Conservation (phyloP, 2,113 vertebrate species). For the Beaufortia kweichowensis region DNA sequence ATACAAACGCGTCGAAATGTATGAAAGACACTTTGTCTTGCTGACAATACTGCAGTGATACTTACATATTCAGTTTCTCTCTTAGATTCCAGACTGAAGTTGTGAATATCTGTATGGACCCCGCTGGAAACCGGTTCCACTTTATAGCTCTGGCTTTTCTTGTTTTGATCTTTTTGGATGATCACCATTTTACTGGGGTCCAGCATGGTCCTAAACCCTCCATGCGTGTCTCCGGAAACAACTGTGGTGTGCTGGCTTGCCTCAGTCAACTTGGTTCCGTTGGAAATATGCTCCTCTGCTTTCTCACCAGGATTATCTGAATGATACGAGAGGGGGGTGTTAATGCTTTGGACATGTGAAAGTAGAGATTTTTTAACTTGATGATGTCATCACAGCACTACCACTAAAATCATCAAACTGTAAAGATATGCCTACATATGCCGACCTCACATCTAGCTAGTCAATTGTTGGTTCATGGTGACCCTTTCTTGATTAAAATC, state of each 20-base stretch:
- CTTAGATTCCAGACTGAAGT: conserved; percentile 91
- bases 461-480: no score
- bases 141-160: conserved; percentile 87
- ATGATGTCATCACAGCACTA: no score
- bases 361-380: neutral
- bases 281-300: conserved; percentile 72
- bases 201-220: conserved; percentile 62
- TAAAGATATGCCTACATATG: no score
- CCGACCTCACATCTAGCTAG: no score
- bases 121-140: conserved; percentile 81
- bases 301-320: conserved; percentile 81
- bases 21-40: neutral
- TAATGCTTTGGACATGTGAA: neutral
- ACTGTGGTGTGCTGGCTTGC: conserved; percentile 5
- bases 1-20: neutral
- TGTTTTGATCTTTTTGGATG: conserved; percentile 84
- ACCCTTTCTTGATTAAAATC: no score
- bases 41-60: conserved; percentile 40
- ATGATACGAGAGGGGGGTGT: conserved; percentile 37
- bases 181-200: conserved; percentile 77
- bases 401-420: no score
- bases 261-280: conserved; percentile 54
- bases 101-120: conserved; percentile 81
- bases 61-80: conserved; percentile 93
- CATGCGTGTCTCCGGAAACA: conserved; percentile 65